These are phyloP conservation scores for Tylochromis polylepis DNA, from an alignment of 2,113 vertebrate genomes.

Conservation along the genomic window DNA sequence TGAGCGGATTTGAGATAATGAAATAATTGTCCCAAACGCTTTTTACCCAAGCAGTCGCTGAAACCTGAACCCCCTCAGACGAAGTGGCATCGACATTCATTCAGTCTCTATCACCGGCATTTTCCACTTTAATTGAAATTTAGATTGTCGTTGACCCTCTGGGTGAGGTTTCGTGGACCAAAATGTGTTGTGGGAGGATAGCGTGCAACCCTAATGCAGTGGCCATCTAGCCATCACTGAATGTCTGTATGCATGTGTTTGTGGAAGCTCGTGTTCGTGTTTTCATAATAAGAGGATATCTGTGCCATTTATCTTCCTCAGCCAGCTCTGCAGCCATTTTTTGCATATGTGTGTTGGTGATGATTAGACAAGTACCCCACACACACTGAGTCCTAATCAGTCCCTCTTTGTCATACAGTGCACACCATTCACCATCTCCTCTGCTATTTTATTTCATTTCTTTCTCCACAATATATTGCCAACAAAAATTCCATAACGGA, in stretches of 20 bases:
- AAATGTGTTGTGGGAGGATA: not conserved
- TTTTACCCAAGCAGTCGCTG: not conserved
- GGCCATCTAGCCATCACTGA: slow-evolving; percentile 22
- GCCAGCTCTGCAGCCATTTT: not conserved
- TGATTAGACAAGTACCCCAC: not conserved
- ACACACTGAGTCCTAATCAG: not conserved
- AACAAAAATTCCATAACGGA: not conserved
- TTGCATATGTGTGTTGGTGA: slow-evolving; percentile 9
- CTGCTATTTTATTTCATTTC: not conserved
- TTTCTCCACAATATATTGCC: not conserved
- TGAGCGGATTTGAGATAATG: slow-evolving; percentile 60
- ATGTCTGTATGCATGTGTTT: not conserved
- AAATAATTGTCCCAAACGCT: slow-evolving; percentile 65
- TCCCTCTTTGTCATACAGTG: not conserved
- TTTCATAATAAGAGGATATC: not conserved
- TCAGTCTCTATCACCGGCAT: slow-evolving; percentile 34
- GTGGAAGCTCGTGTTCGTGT: not conserved
- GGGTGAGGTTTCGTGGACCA: slow-evolving; percentile 27
- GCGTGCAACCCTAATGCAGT: slow-evolving; percentile 4
- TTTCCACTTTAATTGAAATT: slow-evolving; percentile 67
- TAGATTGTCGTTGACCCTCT: slow-evolving; percentile 64
- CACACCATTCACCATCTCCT: not conserved
- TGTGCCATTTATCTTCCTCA: slow-evolving; percentile 12
- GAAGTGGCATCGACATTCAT: slow-evolving; percentile 41
- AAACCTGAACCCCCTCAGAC: slow-evolving; percentile 35